Conservation (phyloP, 2,113 vertebrate genomes). For the Alectura lathami region DNA sequence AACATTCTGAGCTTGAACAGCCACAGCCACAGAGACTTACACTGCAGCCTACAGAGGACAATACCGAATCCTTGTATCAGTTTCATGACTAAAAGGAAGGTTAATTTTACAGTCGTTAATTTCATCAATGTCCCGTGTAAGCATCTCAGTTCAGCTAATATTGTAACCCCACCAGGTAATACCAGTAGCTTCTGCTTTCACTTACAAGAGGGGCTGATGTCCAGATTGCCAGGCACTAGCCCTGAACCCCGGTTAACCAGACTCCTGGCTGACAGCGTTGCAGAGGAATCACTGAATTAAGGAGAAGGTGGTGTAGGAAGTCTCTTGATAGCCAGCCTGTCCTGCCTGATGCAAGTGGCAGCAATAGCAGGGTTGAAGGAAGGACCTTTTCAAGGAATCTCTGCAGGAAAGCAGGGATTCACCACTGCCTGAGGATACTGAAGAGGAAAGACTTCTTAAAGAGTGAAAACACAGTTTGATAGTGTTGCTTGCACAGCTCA, state of each 20-base stretch:
- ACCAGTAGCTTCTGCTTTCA: background rate
- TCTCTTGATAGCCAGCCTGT: background rate
- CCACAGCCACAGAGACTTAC: background rate
- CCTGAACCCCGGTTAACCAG: background rate
- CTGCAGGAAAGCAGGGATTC: background rate
- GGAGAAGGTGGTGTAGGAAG: background rate
- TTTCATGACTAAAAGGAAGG: background rate
- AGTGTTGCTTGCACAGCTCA: background rate
- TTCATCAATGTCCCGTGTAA: background rate
- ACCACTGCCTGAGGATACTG: background rate
- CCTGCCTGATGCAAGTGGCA: background rate
- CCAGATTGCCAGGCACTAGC: background rate
- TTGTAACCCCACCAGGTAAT: background rate
- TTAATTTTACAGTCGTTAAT: background rate
- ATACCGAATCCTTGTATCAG: background rate
- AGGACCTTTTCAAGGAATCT: background rate
- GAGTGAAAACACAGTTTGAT: background rate
- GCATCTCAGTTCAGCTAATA: background rate
- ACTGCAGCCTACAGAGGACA: background rate
- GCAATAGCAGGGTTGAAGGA: background rate
- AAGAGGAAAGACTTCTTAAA: background rate
- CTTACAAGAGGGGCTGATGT: background rate
- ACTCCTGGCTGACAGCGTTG: background rate
- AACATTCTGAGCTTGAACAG: background rate
- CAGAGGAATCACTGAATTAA: background rate